A percentile compares a stretch with the other conserved stretches of the same genome.
These are phyloP conservation scores for Drosophila repleta DNA, from an alignment of 1,140 invertebrate species.

Conservation along the genomic window DNA sequence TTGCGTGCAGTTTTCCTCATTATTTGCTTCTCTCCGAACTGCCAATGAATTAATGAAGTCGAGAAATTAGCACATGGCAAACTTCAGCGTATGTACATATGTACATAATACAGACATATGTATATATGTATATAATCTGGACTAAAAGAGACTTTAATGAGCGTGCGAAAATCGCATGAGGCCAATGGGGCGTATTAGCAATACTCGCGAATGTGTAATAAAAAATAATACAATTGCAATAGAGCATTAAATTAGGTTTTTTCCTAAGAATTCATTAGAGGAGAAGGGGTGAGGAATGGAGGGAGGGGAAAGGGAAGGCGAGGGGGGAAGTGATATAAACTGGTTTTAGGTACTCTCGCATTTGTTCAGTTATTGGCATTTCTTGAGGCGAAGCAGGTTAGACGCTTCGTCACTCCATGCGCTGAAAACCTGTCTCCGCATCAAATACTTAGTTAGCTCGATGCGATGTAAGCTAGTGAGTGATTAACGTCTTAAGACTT, in stretches of 20 bases:
- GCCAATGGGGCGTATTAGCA: conserved; percentile 58
- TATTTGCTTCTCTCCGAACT: conserved; percentile 30
- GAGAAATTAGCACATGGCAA: conserved; percentile 43
- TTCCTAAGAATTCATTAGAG: background rate
- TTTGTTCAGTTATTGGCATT: conserved; percentile 39
- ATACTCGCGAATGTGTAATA: conserved; percentile 28
- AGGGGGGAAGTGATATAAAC: conserved; percentile 12
- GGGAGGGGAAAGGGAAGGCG: conserved; percentile 3
- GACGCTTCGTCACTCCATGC: conserved; percentile 20
- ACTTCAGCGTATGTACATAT: background rate
- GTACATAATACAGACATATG: background rate
- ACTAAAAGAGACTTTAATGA: conserved; percentile 40
- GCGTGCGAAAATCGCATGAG: conserved; percentile 59
- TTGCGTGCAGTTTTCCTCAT: conserved; percentile 56
- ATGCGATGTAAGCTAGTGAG: too few relatives aligned
- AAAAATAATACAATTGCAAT: conserved; percentile 42
- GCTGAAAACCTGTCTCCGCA: conserved; percentile 17
- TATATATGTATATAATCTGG: conserved; percentile 3
- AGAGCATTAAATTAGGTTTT: conserved; percentile 63
- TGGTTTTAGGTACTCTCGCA: conserved; percentile 35
- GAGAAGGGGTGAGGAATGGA: too few relatives aligned
- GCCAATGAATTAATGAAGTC: conserved; percentile 70
- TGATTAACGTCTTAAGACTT: too few relatives aligned
- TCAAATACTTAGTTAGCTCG: background rate
- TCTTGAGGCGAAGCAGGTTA: conserved; percentile 24